A percentile compares a stretch with the other conserved stretches of the same genome.
Evolutionary conservation across 2,888 invertebrate species (phyloP).

Genomic region (Scaptomyza parva): DNA sequence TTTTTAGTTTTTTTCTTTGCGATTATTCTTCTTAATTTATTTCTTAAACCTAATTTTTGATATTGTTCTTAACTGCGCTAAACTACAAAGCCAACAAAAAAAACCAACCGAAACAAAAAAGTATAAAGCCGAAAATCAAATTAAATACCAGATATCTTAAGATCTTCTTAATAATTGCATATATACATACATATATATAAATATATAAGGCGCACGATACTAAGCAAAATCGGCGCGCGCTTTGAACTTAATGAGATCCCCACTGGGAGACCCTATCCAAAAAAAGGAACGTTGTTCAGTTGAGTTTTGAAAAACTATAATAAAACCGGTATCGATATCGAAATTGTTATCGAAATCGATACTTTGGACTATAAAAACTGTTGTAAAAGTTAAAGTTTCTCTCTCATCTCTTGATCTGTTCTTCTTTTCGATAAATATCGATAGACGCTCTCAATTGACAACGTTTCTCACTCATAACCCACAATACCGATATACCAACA

Average conservation of each 20-base stretch:
- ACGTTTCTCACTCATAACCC: conserved; percentile 36
- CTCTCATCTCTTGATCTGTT: neutral
- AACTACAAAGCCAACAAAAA: conserved; percentile 53
- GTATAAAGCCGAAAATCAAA: conserved; percentile 49
- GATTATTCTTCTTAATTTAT: conserved; percentile 52
- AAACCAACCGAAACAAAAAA: conserved; percentile 7
- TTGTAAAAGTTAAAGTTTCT: conserved; percentile 1
- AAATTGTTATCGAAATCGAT: too few relatives aligned
- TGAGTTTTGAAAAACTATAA: conserved; percentile 1
- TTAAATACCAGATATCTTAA: conserved; percentile 32
- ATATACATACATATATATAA: conserved; percentile 53
- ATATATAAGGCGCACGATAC: conserved; percentile 54
- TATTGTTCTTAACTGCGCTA: conserved; percentile 78
- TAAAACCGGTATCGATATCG: too few relatives aligned
- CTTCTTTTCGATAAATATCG: conserved; percentile 8
- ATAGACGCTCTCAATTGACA: conserved; percentile 26
- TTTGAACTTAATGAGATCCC: conserved; percentile 48
- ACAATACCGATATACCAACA: conserved; percentile 35
- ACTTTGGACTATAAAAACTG: conserved; percentile 39
- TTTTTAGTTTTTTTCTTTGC: conserved; percentile 50
- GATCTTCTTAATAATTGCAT: conserved; percentile 49
- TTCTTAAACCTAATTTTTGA: conserved; percentile 72
- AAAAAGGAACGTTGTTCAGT: conserved; percentile 36
- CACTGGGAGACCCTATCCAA: conserved; percentile 38
- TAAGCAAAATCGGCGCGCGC: conserved; percentile 65